These are phyloP conservation scores for Magallana nippona DNA, from an alignment of 2,888 invertebrate species.

Conservation along the genomic window DNA sequence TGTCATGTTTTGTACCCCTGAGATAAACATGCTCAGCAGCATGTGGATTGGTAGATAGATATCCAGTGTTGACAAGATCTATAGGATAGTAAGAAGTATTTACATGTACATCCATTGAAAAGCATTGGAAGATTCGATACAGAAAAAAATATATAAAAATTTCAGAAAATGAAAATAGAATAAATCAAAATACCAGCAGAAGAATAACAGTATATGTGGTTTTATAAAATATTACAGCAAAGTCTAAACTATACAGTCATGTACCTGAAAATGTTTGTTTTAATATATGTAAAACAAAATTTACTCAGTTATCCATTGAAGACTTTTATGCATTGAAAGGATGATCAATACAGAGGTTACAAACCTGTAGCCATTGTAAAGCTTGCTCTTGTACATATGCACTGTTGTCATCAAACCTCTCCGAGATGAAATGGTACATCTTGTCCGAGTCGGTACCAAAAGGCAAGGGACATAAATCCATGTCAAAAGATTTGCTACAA, in stretches of 20 bases:
- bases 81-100: conserved; percentile 42
- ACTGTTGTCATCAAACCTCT: conserved; percentile 84
- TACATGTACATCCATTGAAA: background rate
- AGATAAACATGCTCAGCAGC: conserved; percentile 93
- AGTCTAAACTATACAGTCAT: no score
- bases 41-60: conserved; percentile 93
- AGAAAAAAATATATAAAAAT: no score
- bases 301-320: no score
- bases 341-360: background rate
- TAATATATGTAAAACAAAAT: no score
- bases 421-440: conserved; percentile 95
- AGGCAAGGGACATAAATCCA: conserved; percentile 95
- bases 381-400: conserved; percentile 81
- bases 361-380: conserved; percentile 81
- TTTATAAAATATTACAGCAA: no score
- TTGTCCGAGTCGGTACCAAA: conserved; percentile 95
- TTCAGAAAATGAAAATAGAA: no score
- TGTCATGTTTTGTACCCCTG: conserved; percentile 85
- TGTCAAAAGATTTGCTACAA: conserved; percentile 95
- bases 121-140: background rate
- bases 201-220: no score
- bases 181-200: no score
- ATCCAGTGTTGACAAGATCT: conserved; percentile 89
- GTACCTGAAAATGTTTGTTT: no score
- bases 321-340: no score